Base-by-base conservation (phyloP, 2,797 vertebrate species). In the Melanotaenia boesemani region DNA sequence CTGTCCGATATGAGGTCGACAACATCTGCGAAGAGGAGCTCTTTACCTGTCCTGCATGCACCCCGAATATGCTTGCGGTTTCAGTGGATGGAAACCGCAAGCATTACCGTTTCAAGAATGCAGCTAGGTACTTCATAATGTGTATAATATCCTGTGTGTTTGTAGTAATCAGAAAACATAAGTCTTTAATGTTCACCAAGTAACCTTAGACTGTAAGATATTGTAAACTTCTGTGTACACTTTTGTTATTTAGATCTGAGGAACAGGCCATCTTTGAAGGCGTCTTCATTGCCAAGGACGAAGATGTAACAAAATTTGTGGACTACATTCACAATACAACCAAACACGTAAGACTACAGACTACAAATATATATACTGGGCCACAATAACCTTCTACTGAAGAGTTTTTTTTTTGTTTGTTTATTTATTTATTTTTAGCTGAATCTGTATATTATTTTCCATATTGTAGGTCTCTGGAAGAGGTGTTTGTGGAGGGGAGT, bases 401-500 rank as follows among this genome's bases (percentile, higher is more conserved):
- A 67, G 26, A 39, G 20, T 22, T 10, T 2, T 26, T 26, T 26
- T 26, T n/a, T n/a, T n/a, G n/a, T n/a, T n/a, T n/a, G n/a, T n/a
- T n/a, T n/a, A n/a, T n/a, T n/a, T 30, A n/a, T n/a, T n/a, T n/a
- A n/a, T 30, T 30, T 30, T 30, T 30, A 13, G 16, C 8, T 41
- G 26, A 67, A 39, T 39, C 37, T 39, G 37, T 11, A n/a, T n/a
- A 11, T 1, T 10, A 30, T 26, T 55, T 7, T 41, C 16, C n/a
- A 20, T 16, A 44, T 20, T 67, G 3, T 48, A 81, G 69, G 63
- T 79, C n/a, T 44, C 77, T 48, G 78, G 72, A 59, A 70, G 59
- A 71, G 74, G 77, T 58, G 36, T 72, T 52, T 81, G 74, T 73
- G 69, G 76, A 34, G 72, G 66, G 11, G 15, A 76, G 15, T 82